Conservation (phyloP, 2,888 invertebrate genomes). For the Tetramorium bicarinatum region DNA sequence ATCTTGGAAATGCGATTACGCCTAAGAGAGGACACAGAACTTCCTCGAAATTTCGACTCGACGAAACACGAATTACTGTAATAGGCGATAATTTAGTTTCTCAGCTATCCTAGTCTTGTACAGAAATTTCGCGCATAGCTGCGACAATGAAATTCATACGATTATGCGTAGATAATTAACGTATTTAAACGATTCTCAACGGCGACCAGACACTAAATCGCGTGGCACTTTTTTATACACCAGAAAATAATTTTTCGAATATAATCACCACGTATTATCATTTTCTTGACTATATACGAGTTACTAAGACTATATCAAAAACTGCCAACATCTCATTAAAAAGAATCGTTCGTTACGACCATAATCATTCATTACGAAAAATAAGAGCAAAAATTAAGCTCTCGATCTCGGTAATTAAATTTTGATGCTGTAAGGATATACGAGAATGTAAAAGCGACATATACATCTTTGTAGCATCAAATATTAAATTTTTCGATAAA, state of each 20-base stretch:
- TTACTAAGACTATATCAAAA: neutral
- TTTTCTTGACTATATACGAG: conserved; percentile 10
- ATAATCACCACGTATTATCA: conserved; percentile 20
- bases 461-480: neutral
- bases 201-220: conserved; percentile 47
- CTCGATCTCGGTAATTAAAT: neutral
- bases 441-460: neutral
- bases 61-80: conserved; percentile 47
- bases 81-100: conserved; percentile 77
- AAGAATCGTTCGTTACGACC: neutral
- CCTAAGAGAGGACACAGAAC: conserved; percentile 42
- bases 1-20: conserved; percentile 47
- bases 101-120: conserved; percentile 86
- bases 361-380: neutral
- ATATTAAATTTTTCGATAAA: conserved; percentile 13
- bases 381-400: neutral
- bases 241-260: conserved; percentile 45
- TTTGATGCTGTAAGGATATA: conserved; percentile 15
- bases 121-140: conserved; percentile 82
- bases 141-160: conserved; percentile 55
- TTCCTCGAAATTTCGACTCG: conserved; percentile 45
- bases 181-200: conserved; percentile 44
- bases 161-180: conserved; percentile 48
- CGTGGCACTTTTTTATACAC: conserved; percentile 69
- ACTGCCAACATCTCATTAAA: conserved; percentile 41